Evolutionary conservation across 2,113 vertebrate genomes (phyloP), one percentile per base, ranked within the genome.

Genomic region (Pollimyrus isidori): DNA sequence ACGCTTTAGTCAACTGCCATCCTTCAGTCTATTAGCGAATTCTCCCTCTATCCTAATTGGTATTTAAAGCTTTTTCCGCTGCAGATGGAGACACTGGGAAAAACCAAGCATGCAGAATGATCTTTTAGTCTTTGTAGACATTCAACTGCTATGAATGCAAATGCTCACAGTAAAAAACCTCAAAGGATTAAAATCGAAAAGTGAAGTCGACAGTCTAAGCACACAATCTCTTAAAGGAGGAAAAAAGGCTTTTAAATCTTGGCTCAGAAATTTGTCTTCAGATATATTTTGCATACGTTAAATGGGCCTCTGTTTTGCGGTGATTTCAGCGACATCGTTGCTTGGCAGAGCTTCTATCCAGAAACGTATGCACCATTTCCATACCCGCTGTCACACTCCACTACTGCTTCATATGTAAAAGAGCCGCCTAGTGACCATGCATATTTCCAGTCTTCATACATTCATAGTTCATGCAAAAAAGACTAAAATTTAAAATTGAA

Each of bases 21-120:
- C 39, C 49, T 89, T 50, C 11, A 15, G 17, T 76, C 21, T 83
- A 56, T 89, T 83, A 83, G 73, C 48, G 2, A 83, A 89, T 83
- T 49, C 88, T 56, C 49, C 50, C 42, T 45, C 23, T 26, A 21
- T 39, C 48, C 39, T 90, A 90, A 90, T 69, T 90, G 90, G 85
- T 90, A 88, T 91, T 91, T 90, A 62, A 89, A 91, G 89, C 58
- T 90, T 89, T 69, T 91, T 91, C 88, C 89, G 84, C 76, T 89
- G 87, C 89, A 84, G 23, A 91, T 91, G 85, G 91, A 88, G 88
- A 90, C 42, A 92, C 42, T n/a, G 83, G 42, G 90, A 84, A 91
- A 89, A 50, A 45, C 84, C 87, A 69, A 83, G 80, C 87, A 58
- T 82, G 88, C 85, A 90, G 87, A 92, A 0, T 30, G 80, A 65